A percentile compares a stretch with the other conserved stretches of the same genome.
Evolutionary conservation across 2,113 vertebrate species (phyloP).

Genomic region (Thunnus thynnus): DNA sequence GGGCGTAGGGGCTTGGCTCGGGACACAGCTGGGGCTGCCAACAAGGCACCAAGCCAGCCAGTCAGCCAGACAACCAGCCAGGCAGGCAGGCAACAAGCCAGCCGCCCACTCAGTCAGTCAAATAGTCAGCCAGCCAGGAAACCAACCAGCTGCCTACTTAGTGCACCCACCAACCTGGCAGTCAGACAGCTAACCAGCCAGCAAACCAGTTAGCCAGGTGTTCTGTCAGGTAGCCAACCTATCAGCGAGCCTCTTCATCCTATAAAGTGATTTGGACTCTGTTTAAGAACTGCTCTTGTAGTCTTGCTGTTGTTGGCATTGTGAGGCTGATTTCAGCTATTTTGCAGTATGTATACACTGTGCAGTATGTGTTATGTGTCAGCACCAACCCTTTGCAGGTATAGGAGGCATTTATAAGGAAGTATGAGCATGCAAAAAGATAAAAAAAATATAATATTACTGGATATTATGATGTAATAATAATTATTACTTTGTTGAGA

Average conservation of each 20-base stretch:
- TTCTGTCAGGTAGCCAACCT: slow-evolving; percentile 38
- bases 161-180: slow-evolving; percentile 29
- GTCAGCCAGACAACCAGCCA: slow-evolving; percentile 57
- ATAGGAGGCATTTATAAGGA: neutral
- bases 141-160: slow-evolving; percentile 32
- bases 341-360: neutral
- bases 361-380: neutral
- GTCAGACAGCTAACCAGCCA: slow-evolving; percentile 32
- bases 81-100: slow-evolving; percentile 27
- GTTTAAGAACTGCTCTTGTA: neutral
- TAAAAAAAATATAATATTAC: neutral
- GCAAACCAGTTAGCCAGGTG: slow-evolving; percentile 11
- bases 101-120: slow-evolving; percentile 18
- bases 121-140: slow-evolving; percentile 35
- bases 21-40: slow-evolving; percentile 76
- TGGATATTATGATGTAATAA: neutral
- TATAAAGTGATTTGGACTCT: slow-evolving; percentile 3
- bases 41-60: slow-evolving; percentile 70
- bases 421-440: no score
- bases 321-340: neutral
- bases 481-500: neutral
- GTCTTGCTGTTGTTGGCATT: neutral
- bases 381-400: neutral
- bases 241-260: slow-evolving; percentile 34
- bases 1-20: slow-evolving; percentile 82